Percentiles rank a stretch among this genome's conserved stretches.
These are phyloP conservation scores for Ciconia nigra DNA, from an alignment of 2,797 vertebrate genomes.

Conservation along the genomic window DNA sequence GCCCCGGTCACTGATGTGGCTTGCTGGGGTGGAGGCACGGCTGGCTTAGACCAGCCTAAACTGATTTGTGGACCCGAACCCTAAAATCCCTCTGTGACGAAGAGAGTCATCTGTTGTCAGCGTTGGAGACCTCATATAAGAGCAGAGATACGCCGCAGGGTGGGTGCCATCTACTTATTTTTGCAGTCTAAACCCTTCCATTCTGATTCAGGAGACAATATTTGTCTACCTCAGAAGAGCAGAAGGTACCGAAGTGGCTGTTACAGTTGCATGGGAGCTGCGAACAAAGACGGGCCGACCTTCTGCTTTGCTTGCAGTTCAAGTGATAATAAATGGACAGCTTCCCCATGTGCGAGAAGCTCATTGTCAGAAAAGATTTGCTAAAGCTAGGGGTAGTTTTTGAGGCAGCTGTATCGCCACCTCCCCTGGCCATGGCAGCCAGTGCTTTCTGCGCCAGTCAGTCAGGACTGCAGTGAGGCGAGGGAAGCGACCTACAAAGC, in stretches of 20 bases:
- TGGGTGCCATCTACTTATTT: neutral
- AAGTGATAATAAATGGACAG: neutral
- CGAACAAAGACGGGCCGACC: fast-evolving
- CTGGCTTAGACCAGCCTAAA: neutral
- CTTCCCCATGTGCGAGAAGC: neutral
- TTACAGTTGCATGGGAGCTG: neutral
- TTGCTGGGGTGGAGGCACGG: neutral
- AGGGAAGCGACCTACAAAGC: neutral
- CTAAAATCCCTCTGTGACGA: neutral
- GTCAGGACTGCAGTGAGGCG: fast-evolving
- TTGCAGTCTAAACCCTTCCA: neutral
- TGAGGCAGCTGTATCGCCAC: neutral
- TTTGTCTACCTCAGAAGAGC: neutral
- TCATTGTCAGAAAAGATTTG: neutral
- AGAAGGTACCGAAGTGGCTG: neutral
- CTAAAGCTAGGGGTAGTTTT: neutral
- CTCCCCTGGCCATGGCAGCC: neutral
- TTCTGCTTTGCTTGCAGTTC: neutral
- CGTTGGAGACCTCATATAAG: fast-evolving
- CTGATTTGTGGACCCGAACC: neutral
- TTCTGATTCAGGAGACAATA: neutral
- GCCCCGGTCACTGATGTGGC: neutral
- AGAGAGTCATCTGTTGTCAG: neutral
- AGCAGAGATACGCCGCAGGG: neutral
- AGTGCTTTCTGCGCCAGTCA: neutral